Conservation (phyloP, 2,888 invertebrate species). For the Phortica okadai region DNA sequence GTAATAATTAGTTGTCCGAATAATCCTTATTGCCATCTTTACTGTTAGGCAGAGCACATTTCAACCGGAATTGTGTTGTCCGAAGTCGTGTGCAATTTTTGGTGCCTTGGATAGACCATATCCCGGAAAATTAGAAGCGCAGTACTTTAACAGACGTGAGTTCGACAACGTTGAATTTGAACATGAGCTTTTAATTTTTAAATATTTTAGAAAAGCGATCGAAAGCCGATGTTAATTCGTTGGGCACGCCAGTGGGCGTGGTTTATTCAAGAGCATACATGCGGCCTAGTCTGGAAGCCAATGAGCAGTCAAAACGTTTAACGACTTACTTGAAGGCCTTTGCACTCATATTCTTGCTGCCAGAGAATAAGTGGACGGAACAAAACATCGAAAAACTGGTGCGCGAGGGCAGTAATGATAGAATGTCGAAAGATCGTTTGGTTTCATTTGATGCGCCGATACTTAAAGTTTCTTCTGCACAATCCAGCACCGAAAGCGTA, state of each 20-base stretch:
- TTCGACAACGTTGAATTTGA: neutral
- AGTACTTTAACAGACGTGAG: neutral
- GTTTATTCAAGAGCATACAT: slow-evolving; percentile 36
- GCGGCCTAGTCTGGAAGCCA: slow-evolving; percentile 23
- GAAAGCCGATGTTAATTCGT: slow-evolving; percentile 36
- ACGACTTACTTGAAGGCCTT: slow-evolving; percentile 69
- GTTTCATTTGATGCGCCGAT: too few relatives aligned
- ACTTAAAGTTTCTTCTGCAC: too few relatives aligned
- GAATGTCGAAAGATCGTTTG: neutral
- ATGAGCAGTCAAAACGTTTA: slow-evolving; percentile 52
- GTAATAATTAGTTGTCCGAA: too few relatives aligned
- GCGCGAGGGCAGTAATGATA: slow-evolving; percentile 57
- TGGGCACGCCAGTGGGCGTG: slow-evolving; percentile 42
- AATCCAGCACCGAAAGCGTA: too few relatives aligned
- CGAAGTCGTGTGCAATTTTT: neutral
- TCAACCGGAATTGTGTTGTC: slow-evolving; percentile 2
- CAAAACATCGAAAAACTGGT: slow-evolving; percentile 65
- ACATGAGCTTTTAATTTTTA: neutral
- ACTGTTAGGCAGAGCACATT: neutral
- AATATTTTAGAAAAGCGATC: neutral
- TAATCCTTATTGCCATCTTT: neutral
- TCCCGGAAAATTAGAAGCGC: neutral
- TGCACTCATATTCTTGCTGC: slow-evolving; percentile 68
- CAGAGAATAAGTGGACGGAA: slow-evolving; percentile 70
- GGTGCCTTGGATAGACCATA: neutral